A percentile compares a stretch with the other conserved stretches of the same genome.
phyloP scores from a whole-genome alignment of 2,113 vertebrate genomes.

The Cygnus atratus region DNA sequence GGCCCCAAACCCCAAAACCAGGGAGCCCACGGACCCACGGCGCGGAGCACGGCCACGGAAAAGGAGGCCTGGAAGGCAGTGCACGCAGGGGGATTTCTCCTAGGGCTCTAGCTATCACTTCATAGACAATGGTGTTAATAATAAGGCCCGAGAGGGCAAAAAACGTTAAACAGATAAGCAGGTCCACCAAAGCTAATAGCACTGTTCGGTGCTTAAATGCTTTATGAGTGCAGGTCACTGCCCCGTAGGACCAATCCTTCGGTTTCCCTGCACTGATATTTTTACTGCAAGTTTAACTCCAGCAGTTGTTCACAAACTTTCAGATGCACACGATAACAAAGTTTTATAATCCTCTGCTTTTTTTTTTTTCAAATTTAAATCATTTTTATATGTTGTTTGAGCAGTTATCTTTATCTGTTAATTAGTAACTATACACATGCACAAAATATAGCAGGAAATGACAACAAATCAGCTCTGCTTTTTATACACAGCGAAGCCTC shows the following conservation, averaged over 20 bases:
- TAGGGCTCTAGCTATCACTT: not conserved
- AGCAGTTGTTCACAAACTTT: accelerated
- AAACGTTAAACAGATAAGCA: too few relatives aligned
- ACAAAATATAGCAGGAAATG: not conserved
- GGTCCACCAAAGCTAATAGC: not conserved
- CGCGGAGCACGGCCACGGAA: not conserved
- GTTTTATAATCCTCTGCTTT: not conserved
- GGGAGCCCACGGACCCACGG: not conserved
- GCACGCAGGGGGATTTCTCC: too few relatives aligned
- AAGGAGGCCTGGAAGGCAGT: not conserved
- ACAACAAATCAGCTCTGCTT: not conserved
- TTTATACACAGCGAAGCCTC: not conserved
- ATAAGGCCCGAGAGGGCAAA: not conserved
- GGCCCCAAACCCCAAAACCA: not conserved
- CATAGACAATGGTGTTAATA: not conserved
- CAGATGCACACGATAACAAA: not conserved
- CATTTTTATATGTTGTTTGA: accelerated
- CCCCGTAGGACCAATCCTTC: not conserved
- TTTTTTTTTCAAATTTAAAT: not conserved
- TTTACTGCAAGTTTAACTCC: not conserved
- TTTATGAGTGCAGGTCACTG: not conserved
- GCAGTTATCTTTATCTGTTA: not conserved
- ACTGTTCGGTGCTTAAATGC: not conserved
- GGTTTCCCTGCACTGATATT: not conserved
- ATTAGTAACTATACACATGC: not conserved